phyloP scores from a whole-genome alignment of 2,113 vertebrate genomes.

The Grus americana region DNA sequence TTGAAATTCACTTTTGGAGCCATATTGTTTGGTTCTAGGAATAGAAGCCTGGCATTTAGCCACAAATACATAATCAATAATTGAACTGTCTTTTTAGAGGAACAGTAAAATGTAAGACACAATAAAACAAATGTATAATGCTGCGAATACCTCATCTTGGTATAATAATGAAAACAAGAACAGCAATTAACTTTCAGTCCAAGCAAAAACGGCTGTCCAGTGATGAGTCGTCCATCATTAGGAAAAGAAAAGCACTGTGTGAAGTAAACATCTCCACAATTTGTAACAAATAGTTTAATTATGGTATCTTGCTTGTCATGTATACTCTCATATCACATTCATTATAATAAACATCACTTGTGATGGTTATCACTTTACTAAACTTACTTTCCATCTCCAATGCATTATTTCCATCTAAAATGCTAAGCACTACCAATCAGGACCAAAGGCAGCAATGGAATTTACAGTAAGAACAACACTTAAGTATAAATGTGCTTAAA shows the following conservation, averaged over 20 bases:
- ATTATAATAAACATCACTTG: neutral
- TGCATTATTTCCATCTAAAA: neutral
- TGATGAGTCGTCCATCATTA: neutral
- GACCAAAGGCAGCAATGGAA: neutral
- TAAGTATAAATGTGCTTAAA: neutral
- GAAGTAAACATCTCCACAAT: neutral
- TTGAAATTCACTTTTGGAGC: neutral
- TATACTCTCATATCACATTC: neutral
- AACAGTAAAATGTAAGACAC: neutral
- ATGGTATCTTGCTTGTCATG: neutral
- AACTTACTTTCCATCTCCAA: neutral
- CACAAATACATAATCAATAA: neutral
- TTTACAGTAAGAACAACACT: neutral
- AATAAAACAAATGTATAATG: neutral
- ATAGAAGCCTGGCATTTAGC: neutral
- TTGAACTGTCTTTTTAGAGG: neutral
- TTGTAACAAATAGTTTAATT: neutral
- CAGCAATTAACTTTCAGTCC: neutral
- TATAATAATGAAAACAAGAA: neutral
- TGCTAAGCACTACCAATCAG: neutral
- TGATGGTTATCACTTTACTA: neutral
- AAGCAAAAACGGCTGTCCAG: neutral
- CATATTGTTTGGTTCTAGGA: neutral
- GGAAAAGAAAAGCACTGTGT: neutral
- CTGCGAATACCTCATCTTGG: neutral